Percentiles rank a stretch among this genome's conserved stretches.
Conservation (phyloP, 2,888 invertebrate species). For the Clunio marinus region DNA sequence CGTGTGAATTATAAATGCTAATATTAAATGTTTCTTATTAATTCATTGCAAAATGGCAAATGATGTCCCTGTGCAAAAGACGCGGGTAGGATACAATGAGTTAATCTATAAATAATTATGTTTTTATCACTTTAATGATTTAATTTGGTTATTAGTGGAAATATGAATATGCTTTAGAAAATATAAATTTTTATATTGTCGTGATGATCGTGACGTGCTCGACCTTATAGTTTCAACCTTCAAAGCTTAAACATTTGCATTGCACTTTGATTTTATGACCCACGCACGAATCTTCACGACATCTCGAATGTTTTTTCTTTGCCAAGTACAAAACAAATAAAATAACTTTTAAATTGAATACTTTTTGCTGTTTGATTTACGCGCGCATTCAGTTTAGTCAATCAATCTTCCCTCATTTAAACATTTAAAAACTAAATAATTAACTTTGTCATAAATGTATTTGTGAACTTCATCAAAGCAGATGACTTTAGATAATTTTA, state of each 20-base stretch:
- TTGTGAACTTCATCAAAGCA: too few relatives aligned
- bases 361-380: constrained; percentile 12
- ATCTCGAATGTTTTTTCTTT: neutral
- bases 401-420: constrained; percentile 10
- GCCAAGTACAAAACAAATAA: constrained; percentile 15
- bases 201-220: neutral
- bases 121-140: neutral
- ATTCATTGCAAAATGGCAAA: neutral
- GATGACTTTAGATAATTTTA: constrained; percentile 16
- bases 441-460: too few relatives aligned
- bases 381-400: constrained; percentile 35
- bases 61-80: neutral
- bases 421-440: neutral
- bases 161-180: neutral
- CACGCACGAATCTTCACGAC: too few relatives aligned
- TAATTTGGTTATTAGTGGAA: neutral
- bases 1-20: neutral
- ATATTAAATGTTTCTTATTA: neutral
- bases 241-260: neutral
- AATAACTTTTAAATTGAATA: neutral
- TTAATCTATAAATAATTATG: neutral
- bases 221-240: neutral
- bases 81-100: neutral
- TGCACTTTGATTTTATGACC: too few relatives aligned
- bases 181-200: neutral